A percentile compares a stretch with the other conserved stretches of the same genome.
These are phyloP conservation scores for Catostomus latipinnis DNA, from an alignment of 2,797 vertebrate species.

Conservation along the genomic window DNA sequence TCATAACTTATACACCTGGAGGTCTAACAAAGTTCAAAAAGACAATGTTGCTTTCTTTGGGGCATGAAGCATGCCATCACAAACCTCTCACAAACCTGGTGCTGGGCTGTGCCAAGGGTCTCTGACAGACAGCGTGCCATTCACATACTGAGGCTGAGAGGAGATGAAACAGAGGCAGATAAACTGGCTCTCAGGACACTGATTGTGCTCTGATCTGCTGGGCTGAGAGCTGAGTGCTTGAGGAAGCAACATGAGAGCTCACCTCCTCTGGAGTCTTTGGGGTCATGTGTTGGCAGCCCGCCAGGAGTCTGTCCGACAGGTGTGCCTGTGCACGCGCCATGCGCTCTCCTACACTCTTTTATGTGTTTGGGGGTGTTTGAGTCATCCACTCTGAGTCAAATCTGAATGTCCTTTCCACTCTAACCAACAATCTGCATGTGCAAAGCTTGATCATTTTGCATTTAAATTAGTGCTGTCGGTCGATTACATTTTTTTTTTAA, in stretches of 20 bases:
- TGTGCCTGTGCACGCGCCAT: constrained; percentile 41
- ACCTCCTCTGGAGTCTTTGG: constrained; percentile 41
- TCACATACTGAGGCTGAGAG: constrained; percentile 37
- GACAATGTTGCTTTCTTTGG: constrained; percentile 63
- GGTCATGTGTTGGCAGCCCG: constrained; percentile 47
- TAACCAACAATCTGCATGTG: neutral
- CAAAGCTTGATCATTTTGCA: neutral
- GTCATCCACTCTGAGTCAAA: constrained; percentile 11
- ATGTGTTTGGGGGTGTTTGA: constrained; percentile 28
- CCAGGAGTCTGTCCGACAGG: constrained; percentile 54
- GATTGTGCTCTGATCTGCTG: constrained; percentile 43
- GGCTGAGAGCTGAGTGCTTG: constrained; percentile 53
- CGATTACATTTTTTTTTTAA: no score
- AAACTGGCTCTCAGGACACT: constrained; percentile 53
- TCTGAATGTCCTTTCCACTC: neutral
- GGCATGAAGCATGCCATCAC: constrained; percentile 21
- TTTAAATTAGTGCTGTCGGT: neutral
- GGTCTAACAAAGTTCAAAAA: constrained; percentile 37
- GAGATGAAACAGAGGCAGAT: constrained; percentile 58
- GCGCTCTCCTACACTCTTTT: neutral
- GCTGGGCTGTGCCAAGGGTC: constrained; percentile 49
- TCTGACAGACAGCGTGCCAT: constrained; percentile 54
- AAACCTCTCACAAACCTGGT: constrained; percentile 34
- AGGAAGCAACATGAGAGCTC: constrained; percentile 26
- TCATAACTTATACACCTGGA: constrained; percentile 57